phyloP scores from a whole-genome alignment of 2,113 vertebrate genomes.

The Gadus chalcogrammus region DNA sequence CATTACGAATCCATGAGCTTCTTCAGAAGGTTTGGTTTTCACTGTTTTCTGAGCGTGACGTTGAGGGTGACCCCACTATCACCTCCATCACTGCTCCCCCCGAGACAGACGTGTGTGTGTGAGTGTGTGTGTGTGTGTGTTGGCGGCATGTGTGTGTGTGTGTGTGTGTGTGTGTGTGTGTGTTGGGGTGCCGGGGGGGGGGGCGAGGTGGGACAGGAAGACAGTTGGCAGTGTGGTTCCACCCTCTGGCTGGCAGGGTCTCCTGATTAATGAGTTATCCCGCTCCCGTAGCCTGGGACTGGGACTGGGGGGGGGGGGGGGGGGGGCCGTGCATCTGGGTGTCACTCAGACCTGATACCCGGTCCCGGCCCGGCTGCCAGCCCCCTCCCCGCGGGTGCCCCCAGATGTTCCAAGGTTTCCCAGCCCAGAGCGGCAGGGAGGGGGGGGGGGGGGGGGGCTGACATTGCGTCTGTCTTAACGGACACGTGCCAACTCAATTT shows the following conservation, averaged over 20 bases:
- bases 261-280: conserved; percentile 66
- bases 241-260: conserved; percentile 43
- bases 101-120: no score
- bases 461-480: not conserved
- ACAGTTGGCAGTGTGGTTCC: conserved; percentile 46
- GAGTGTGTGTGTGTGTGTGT: no score
- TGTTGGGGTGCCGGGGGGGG: not conserved
- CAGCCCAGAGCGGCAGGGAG: not conserved
- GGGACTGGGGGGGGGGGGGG: no score
- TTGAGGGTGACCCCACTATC: no score
- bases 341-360: conserved; percentile 64
- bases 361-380: conserved; percentile 58
- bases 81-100: no score
- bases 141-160: conserved; percentile 34
- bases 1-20: no score
- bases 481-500: not conserved
- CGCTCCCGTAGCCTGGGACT: conserved; percentile 38
- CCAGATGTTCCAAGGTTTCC: conserved; percentile 71
- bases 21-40: no score
- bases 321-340: conserved; percentile 59
- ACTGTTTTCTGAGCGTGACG: no score
- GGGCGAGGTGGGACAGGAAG: conserved; percentile 12
- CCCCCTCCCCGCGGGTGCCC: conserved; percentile 45
- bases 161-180: no score
- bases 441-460: not conserved